Conservation (phyloP, 2,888 invertebrate genomes). For the Melolontha melolontha region DNA sequence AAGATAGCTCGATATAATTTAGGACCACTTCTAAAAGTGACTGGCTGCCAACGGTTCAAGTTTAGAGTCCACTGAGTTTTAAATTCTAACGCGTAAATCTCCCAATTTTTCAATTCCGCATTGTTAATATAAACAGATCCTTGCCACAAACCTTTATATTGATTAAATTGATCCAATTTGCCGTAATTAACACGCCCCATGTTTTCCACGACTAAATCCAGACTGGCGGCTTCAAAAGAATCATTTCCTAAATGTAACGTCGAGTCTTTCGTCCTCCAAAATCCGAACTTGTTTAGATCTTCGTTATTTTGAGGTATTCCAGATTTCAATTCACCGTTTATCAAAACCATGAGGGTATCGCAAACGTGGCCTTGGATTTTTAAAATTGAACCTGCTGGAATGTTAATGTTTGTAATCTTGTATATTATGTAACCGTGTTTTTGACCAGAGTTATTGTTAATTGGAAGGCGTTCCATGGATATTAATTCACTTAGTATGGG, state of each 20-base stretch:
- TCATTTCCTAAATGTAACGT: constrained; percentile 55
- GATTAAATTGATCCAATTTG: constrained; percentile 61
- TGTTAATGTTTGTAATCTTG: constrained; percentile 59
- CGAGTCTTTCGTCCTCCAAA: constrained; percentile 60
- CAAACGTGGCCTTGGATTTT: constrained; percentile 63
- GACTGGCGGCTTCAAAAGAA: constrained; percentile 53
- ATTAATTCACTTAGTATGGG: constrained; percentile 41
- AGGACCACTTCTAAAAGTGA: constrained; percentile 64
- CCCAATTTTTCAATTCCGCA: constrained; percentile 62
- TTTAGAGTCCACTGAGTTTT: constrained; percentile 62
- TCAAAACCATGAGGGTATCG: constrained; percentile 68
- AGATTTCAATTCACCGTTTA: constrained; percentile 63
- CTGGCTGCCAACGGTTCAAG: constrained; percentile 53
- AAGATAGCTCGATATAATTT: constrained; percentile 68
- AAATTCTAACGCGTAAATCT: constrained; percentile 68
- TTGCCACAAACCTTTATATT: constrained; percentile 63
- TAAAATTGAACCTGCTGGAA: constrained; percentile 55
- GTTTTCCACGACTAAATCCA: constrained; percentile 75
- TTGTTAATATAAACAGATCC: constrained; percentile 66
- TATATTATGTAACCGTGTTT: constrained; percentile 71
- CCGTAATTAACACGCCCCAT: constrained; percentile 81
- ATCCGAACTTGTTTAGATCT: constrained; percentile 63
- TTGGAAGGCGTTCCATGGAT: constrained; percentile 60
- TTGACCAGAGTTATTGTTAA: constrained; percentile 67
- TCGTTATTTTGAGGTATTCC: constrained; percentile 52